These are phyloP conservation scores for Theocolax elegans DNA, from an alignment of 1,140 invertebrate species.

Conservation along the genomic window DNA sequence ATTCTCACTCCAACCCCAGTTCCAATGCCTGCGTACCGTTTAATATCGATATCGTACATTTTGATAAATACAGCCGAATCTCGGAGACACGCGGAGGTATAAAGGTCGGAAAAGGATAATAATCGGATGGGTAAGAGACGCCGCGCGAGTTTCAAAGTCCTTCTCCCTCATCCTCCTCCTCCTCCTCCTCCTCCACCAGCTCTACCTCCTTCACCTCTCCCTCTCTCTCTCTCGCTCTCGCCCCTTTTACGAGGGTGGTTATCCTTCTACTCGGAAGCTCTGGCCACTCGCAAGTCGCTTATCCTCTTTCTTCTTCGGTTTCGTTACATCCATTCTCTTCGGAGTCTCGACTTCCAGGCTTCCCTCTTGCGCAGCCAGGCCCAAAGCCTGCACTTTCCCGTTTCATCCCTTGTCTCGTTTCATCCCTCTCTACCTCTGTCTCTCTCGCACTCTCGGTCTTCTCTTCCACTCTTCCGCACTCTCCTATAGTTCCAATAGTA, in stretches of 20 bases:
- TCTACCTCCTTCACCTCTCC: no score
- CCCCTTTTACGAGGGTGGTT: no score
- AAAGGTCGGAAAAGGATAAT: background rate
- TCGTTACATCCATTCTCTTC: constrained; percentile 52
- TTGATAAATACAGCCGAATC: background rate
- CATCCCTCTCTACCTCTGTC: constrained; percentile 45
- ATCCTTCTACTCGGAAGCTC: constrained; percentile 47
- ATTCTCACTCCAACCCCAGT: no score
- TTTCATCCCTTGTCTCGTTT: no score
- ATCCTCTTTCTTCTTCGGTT: constrained; percentile 59
- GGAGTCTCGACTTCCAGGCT: constrained; percentile 41
- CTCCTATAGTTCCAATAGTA: constrained; percentile 53
- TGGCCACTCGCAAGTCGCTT: constrained; percentile 52
- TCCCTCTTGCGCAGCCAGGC: background rate
- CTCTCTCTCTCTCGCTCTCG: background rate
- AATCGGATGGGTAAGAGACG: background rate
- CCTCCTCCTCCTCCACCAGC: background rate
- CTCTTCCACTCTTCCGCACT: constrained; percentile 40
- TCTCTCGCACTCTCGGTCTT: constrained; percentile 45
- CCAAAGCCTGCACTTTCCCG: background rate
- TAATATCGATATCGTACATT: no score
- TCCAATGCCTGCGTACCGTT: no score
- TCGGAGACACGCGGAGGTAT: background rate
- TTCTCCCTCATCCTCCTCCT: background rate
- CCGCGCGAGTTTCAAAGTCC: background rate